phyloP scores from a whole-genome alignment of 2,797 vertebrate species.

The Simalia tracyae region DNA sequence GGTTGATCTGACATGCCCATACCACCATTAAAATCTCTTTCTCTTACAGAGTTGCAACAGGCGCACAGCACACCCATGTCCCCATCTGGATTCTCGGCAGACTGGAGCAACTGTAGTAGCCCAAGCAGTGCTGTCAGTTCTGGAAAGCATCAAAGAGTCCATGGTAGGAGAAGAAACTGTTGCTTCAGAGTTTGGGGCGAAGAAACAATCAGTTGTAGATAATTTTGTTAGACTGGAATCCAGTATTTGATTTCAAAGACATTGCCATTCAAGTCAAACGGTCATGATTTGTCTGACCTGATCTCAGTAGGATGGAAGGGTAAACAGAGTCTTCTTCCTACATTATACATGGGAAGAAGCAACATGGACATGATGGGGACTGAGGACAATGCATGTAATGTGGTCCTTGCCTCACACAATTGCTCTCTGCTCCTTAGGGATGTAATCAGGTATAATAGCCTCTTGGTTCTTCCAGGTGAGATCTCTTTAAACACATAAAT shows the following conservation, averaged over 20 bases:
- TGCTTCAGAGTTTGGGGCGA: neutral
- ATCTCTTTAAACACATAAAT: neutral
- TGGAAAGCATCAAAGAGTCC: slow-evolving; percentile 68
- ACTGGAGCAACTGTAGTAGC: slow-evolving; percentile 48
- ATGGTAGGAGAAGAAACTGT: slow-evolving; percentile 47
- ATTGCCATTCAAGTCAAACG: neutral
- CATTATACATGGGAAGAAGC: neutral
- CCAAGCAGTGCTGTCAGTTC: slow-evolving; percentile 60
- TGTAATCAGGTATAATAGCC: neutral
- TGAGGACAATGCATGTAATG: neutral
- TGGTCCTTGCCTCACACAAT: neutral
- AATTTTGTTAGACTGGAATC: neutral
- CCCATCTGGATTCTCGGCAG: slow-evolving; percentile 42
- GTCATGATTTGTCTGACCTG: neutral
- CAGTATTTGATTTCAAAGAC: neutral
- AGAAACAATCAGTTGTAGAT: neutral
- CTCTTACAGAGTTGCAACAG: slow-evolving; percentile 82
- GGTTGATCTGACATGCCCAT: neutral
- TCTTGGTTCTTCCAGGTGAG: neutral
- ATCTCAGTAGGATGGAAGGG: neutral
- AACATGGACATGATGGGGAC: neutral
- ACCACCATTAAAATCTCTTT: neutral
- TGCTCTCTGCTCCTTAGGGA: neutral
- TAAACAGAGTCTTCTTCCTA: neutral
- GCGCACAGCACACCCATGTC: slow-evolving; percentile 85